Base-by-base conservation (phyloP, 2,797 vertebrate genomes). In the Acanthurus tractus region DNA sequence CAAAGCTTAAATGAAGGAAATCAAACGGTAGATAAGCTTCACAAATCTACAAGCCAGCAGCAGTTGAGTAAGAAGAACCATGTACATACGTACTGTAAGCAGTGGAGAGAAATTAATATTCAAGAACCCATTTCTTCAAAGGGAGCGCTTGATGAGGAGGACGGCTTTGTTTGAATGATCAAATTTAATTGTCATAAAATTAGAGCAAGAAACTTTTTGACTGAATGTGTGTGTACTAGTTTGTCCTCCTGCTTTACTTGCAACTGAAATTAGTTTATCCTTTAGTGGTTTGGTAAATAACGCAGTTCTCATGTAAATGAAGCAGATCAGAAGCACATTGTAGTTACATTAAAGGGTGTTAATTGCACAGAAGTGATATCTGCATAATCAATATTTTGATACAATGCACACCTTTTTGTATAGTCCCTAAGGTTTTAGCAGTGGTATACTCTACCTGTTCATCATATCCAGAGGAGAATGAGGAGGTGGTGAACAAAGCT, bases 391-490 rank as follows among this genome's bases (percentile, higher is more conserved):
- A 3, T 54, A 14, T 46, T n/a, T 63, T 72, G 20, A 53, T 34
- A 14, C 1, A 50, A 6, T 68, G 34, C 9, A 8, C 6, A 8
- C 0, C 0, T 81, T 88, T 87, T 36, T 82, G 17, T 63, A 0
- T 36, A 97, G 97, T 98, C 91, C 83, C 90, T 7, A 93, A 94
- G 91, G 95, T 94, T 70, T 87, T 93, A 90, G 92, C 94, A 10
- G 87, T 99, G 87, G 95, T 98, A 49, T 98, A 98, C 83, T 94
- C 95, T 52, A 99, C 97, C 14, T 97, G 95, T 69, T 99, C 97
- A 0, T 55, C 95, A 65, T 95, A 96, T 85, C 80, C 93, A 63
- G 95, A 97, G 89, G 97, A 99, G 94, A 99, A 98, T 17, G 96
- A 96, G 85, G 86, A 79, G n/a, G 91, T 97, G 52, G 91, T 98